A percentile compares a stretch with the other conserved stretches of the same genome.
These are phyloP conservation scores for Coilia nasus DNA, from an alignment of 2,797 vertebrate genomes.

Conservation along the genomic window DNA sequence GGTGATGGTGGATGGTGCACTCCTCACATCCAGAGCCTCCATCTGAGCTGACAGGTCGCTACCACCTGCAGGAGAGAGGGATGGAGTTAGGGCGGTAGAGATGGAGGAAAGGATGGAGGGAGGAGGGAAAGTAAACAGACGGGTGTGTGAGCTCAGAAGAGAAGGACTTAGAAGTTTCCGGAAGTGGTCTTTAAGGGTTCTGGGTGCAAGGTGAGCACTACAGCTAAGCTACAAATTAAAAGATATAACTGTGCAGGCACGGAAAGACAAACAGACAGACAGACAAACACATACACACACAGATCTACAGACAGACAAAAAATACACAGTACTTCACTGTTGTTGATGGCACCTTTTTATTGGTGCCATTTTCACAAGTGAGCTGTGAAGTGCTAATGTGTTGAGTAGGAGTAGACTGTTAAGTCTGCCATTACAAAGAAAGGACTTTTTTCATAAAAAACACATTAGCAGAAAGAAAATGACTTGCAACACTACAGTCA, in stretches of 20 bases:
- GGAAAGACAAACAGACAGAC: background rate
- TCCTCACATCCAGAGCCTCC: slow-evolving; percentile 58
- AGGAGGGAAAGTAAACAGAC: background rate
- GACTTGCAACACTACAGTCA: background rate
- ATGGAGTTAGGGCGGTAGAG: background rate
- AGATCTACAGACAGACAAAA: slow-evolving; percentile 1
- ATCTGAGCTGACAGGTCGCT: slow-evolving; percentile 55
- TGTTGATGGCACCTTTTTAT: background rate
- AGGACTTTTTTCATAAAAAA: background rate
- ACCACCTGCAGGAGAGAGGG: slow-evolving; percentile 64
- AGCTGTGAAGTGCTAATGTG: background rate
- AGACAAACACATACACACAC: background rate
- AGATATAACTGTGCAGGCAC: background rate
- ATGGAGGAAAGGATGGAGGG: no score
- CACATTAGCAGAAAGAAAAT: background rate
- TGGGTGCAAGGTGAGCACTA: background rate
- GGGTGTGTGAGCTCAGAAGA: background rate
- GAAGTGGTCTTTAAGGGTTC: background rate
- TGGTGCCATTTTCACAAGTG: slow-evolving; percentile 5
- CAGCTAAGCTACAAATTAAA: background rate
- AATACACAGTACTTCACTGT: background rate
- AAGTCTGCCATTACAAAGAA: background rate
- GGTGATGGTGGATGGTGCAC: slow-evolving; percentile 37
- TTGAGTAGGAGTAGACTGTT: slow-evolving; percentile 13
- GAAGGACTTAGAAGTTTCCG: no score